phyloP scores from a whole-genome alignment of 2,888 invertebrate genomes.

The Stegana nigrithorax region DNA sequence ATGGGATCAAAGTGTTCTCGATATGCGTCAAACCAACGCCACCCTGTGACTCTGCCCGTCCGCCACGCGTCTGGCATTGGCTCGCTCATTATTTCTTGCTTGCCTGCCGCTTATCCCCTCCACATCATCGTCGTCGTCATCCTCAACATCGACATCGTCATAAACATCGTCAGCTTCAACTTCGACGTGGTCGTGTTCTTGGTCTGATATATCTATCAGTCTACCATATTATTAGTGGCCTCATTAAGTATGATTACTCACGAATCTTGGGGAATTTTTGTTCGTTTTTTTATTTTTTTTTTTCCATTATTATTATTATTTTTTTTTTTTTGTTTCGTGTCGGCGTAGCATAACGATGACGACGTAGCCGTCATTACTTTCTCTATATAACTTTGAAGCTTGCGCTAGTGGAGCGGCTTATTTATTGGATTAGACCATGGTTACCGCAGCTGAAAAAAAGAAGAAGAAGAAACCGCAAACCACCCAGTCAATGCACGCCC shows the following conservation, averaged over 20 bases:
- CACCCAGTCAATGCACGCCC: background rate
- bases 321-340: background rate
- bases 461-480: too few relatives aligned
- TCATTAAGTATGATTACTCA: conserved; percentile 38
- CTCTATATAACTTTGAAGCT: too few relatives aligned
- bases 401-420: too few relatives aligned
- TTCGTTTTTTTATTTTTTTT: background rate
- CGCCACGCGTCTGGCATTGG: background rate
- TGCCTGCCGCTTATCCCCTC: background rate
- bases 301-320: too few relatives aligned
- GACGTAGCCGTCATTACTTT: too few relatives aligned
- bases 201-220: background rate
- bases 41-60: background rate
- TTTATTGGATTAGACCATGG: background rate
- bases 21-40: conserved; percentile 30
- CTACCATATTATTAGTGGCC: conserved; percentile 25
- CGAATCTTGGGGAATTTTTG: conserved; percentile 1
- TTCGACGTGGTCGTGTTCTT: background rate
- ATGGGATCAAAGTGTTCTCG: conserved; percentile 27
- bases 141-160: too few relatives aligned
- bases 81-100: background rate
- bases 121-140: too few relatives aligned
- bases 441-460: too few relatives aligned
- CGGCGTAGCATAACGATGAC: too few relatives aligned
- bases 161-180: too few relatives aligned